Conservation (phyloP, 2,113 vertebrate species). For the Oxyura jamaicensis region DNA sequence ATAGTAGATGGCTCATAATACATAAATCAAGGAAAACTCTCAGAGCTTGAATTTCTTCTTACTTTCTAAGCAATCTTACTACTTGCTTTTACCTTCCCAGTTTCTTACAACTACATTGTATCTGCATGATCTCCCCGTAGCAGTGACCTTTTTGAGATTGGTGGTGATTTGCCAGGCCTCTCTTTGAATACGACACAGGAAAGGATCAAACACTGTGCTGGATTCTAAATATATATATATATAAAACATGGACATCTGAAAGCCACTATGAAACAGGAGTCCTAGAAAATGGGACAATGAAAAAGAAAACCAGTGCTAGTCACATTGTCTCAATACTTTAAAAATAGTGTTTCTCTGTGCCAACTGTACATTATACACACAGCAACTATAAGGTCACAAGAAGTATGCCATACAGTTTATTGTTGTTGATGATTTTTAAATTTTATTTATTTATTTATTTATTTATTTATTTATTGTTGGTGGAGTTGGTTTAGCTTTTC, state of each 20-base stretch:
- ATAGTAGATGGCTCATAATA: conserved; percentile 76
- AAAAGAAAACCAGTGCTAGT: neutral
- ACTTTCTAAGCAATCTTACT: conserved; percentile 51
- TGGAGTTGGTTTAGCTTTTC: conserved; percentile 28
- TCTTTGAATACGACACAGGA: neutral
- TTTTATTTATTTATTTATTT: no score
- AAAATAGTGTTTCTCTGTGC: conserved; percentile 62
- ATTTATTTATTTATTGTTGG: neutral
- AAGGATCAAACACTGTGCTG: conserved; percentile 18
- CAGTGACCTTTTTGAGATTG: neutral
- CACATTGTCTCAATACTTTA: conserved; percentile 4
- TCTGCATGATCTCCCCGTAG: neutral
- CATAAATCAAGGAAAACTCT: conserved; percentile 74
- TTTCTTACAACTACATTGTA: neutral
- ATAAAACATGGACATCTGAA: conserved; percentile 11
- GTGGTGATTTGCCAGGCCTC: neutral
- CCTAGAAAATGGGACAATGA: conserved; percentile 39
- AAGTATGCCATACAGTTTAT: conserved; percentile 47
- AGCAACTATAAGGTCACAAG: conserved; percentile 54
- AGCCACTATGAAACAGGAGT: neutral
- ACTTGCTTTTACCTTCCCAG: neutral
- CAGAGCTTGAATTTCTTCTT: conserved; percentile 45
- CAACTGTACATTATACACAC: conserved; percentile 54
- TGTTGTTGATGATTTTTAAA: neutral
- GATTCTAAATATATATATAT: neutral